Conservation (phyloP, 2,888 invertebrate species). For the Leptinotarsa juncta region DNA sequence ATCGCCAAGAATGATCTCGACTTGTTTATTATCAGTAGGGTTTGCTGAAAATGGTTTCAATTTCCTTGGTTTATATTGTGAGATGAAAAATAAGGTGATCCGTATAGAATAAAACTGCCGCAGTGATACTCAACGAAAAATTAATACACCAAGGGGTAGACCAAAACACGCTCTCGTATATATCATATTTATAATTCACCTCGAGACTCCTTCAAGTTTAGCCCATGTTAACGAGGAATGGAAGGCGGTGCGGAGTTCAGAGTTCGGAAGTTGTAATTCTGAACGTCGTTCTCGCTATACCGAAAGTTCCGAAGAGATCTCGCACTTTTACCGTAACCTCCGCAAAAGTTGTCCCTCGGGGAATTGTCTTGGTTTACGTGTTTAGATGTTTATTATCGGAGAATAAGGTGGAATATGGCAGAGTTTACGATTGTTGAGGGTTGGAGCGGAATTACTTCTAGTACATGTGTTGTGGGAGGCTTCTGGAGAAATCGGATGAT, state of each 20-base stretch:
- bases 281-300: constrained; percentile 41
- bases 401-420: constrained; percentile 39
- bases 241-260: constrained; percentile 34
- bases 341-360: constrained; percentile 44
- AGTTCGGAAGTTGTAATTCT: constrained; percentile 49
- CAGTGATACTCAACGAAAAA: constrained; percentile 1
- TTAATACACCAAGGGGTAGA: background rate
- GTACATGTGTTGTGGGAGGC: constrained; percentile 36
- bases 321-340: constrained; percentile 46
- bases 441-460: constrained; percentile 31
- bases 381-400: constrained; percentile 50
- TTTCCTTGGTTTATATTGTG: too few species aligned
- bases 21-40: too few species aligned
- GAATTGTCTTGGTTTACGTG: constrained; percentile 54
- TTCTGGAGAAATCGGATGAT: background rate
- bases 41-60: too few species aligned
- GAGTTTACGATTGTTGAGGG: constrained; percentile 29
- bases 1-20: too few species aligned
- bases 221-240: constrained; percentile 31
- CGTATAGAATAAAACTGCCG: background rate
- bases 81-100: too few species aligned
- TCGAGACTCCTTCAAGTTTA: constrained; percentile 32
- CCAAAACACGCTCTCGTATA: constrained; percentile 10
- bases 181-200: constrained; percentile 37
- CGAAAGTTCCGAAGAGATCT: constrained; percentile 38